phyloP scores from a whole-genome alignment of 2,113 vertebrate species.

The Myrmophylax atrothorax region DNA sequence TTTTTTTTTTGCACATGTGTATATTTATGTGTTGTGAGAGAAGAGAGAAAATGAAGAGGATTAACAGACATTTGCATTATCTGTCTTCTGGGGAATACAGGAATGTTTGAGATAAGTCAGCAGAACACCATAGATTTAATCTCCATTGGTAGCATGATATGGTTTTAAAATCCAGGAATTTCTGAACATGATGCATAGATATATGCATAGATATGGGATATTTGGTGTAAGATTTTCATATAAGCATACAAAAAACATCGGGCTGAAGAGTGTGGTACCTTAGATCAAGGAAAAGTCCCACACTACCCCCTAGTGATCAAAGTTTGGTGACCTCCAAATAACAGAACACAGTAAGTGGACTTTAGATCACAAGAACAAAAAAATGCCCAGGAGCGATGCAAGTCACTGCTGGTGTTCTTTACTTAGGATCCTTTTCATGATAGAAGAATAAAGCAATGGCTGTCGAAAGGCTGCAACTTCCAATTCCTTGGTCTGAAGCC shows the following conservation, averaged over 20 bases:
- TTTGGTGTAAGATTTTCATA: constrained; percentile 51
- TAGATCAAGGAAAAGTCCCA: constrained; percentile 79
- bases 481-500: constrained; percentile 78
- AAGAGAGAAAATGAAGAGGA: background rate
- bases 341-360: constrained; percentile 83
- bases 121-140: background rate
- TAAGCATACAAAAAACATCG: constrained; percentile 60
- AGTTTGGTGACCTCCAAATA: constrained; percentile 85
- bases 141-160: background rate
- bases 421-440: constrained; percentile 83
- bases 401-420: constrained; percentile 83
- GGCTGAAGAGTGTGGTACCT: constrained; percentile 63
- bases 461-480: constrained; percentile 77
- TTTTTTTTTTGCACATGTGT: background rate
- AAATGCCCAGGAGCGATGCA: constrained; percentile 82
- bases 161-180: constrained; percentile 33
- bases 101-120: background rate
- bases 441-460: constrained; percentile 76
- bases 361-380: constrained; percentile 85
- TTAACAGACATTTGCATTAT: background rate
- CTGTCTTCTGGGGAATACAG: background rate
- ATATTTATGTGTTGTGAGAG: background rate
- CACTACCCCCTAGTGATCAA: constrained; percentile 81
- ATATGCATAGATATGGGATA: background rate
- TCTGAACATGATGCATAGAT: background rate